A percentile compares a stretch with the other conserved stretches of the same genome.
Evolutionary conservation across 2,113 vertebrate species (phyloP).

Genomic region (Hepsetus odoe): DNA sequence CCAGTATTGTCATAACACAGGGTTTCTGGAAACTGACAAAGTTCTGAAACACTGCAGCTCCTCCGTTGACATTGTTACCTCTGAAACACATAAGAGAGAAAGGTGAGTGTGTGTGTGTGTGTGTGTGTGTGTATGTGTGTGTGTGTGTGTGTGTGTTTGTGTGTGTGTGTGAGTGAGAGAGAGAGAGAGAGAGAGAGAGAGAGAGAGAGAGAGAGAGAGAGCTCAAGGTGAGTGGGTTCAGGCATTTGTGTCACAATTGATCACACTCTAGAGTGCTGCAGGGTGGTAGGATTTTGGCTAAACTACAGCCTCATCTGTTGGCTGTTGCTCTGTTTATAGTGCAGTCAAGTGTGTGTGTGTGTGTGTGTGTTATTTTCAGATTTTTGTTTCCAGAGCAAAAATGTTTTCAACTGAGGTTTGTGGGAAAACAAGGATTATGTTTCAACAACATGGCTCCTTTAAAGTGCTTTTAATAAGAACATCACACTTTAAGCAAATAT

Average conservation of each 20-base stretch:
- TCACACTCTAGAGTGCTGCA: not conserved
- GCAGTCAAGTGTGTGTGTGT: not conserved
- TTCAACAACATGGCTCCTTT: no score
- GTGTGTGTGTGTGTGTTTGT: no score
- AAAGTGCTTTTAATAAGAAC: no score
- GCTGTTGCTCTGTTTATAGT: not conserved
- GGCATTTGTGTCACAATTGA: conserved; percentile 17
- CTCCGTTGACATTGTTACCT: not conserved
- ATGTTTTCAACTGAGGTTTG: no score
- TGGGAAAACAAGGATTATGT: no score
- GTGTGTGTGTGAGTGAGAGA: not conserved
- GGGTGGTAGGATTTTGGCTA: conserved; percentile 11
- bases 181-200: not conserved
- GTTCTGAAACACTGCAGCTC: not conserved
- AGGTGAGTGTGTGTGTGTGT: no score
- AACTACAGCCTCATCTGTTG: conserved; percentile 10
- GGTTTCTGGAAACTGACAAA: not conserved
- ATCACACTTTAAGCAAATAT: no score
- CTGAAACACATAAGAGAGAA: not conserved
- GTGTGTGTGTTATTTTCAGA: not conserved
- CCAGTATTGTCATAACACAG: not conserved
- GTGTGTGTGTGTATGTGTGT: no score
- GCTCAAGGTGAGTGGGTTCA: conserved; percentile 7
- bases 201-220: not conserved
- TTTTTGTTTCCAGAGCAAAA: not conserved